Evolutionary conservation across 1,140 invertebrate species (phyloP), one percentile per base, ranked within the genome.

Genomic region (Sipha flava): DNA sequence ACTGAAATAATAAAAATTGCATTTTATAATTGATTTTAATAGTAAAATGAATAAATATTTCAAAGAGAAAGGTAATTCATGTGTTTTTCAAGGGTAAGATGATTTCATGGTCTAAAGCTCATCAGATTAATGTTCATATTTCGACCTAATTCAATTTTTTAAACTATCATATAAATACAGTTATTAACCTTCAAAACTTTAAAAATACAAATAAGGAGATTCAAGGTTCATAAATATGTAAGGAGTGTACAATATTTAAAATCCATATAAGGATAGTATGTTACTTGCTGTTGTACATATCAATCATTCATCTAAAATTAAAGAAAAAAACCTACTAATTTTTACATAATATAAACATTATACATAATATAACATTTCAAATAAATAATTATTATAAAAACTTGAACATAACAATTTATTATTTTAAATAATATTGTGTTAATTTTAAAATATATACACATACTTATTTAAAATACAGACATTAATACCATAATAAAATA

Each of bases 231-330:
- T 47, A 70, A 59, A 77, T 59, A 59, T 57, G 23, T 29, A 52
- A 77, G 21, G 34, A 77, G n/a, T 29, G 7, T 40, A 23, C 21
- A 77, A n/a, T 43, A 77, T 26, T 57, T 59, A 21, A 59, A 57
- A 77, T 29, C 73, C 73, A 77, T 77, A 77, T 43, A 77, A 54
- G 73, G 70, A 54, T 37, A 37, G 18, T 40, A 66, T 66, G 29
- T 54, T 34, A 6, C 37, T 7, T 66, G 16, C 12, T 45, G 18
- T 47, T 18, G 29, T 45, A 45, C 43, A 70, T 4, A 9, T 47
- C 16, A 47, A 26, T 66, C 62, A 43, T 66, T n/a, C 18, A 49
- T n/a, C 47, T 0, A 43, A 34, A 59, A 18, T 31, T 59, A 31
- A 45, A 9, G 29, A 45, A 21, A 66, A 10, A 70, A 64, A 6